These are phyloP conservation scores for Drosophila mettleri DNA, from an alignment of 2,888 invertebrate genomes.

Conservation along the genomic window DNA sequence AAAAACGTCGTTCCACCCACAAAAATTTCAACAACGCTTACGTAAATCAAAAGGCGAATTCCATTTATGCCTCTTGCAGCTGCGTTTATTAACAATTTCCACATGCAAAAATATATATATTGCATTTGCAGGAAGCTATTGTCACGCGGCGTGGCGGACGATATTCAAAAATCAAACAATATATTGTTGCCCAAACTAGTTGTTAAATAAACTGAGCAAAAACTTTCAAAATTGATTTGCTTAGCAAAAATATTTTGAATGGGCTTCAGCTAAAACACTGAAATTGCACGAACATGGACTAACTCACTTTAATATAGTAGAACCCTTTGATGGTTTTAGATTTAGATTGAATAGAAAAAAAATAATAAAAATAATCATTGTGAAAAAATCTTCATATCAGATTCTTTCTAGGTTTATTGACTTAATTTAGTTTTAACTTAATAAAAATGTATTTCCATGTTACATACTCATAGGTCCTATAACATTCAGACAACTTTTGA, in stretches of 20 bases:
- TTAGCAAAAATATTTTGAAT: neutral
- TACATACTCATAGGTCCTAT: no score
- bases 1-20: constrained; percentile 41
- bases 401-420: no score
- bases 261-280: no score
- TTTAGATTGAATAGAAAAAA: no score
- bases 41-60: constrained; percentile 21
- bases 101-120: constrained; percentile 5
- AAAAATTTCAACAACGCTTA: constrained; percentile 52
- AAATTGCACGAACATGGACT: no score
- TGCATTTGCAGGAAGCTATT: constrained; percentile 1
- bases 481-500: no score
- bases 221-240: neutral
- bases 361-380: no score
- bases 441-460: no score
- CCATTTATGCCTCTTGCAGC: constrained; percentile 8
- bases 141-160: neutral
- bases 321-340: no score
- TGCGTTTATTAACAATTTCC: constrained; percentile 4
- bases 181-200: constrained; percentile 1
- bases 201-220: neutral
- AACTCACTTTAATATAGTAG: no score
- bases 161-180: constrained; percentile 4
- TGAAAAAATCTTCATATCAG: no score
- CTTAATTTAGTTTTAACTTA: no score